Conservation (phyloP, 2,888 invertebrate genomes). For the Pachycephus smyrnensis region DNA sequence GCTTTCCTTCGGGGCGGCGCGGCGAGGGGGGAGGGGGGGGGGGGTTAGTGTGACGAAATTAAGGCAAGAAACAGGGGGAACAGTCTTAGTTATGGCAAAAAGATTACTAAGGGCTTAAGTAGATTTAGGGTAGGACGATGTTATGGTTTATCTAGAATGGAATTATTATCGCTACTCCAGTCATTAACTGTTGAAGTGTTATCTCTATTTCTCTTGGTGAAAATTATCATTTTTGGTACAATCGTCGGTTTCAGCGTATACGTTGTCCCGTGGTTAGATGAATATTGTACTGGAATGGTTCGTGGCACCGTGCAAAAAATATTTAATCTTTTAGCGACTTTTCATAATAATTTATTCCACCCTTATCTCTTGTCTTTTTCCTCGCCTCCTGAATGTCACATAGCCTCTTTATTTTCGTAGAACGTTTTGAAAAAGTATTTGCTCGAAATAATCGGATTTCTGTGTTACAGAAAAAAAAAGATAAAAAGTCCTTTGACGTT, state of each 20-base stretch:
- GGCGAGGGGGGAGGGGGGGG: no score
- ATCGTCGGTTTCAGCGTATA: not conserved
- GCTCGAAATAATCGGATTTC: no score
- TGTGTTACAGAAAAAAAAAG: no score
- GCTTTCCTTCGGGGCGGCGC: not conserved
- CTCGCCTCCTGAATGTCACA: not conserved
- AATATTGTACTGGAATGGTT: not conserved
- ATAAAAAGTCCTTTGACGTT: no score
- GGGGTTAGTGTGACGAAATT: not conserved
- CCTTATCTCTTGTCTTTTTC: not conserved
- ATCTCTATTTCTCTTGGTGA: not conserved
- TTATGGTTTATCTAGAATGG: no score
- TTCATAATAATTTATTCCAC: no score
- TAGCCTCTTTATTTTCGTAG: not conserved
- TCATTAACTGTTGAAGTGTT: not conserved
- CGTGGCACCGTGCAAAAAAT: not conserved
- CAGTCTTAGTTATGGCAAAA: not conserved
- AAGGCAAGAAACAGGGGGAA: not conserved
- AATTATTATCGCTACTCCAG: not conserved
- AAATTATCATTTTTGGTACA: not conserved
- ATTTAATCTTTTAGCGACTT: not conserved
- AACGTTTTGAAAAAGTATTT: not conserved
- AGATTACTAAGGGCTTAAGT: not conserved
- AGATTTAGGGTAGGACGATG: no score
- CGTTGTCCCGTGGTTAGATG: not conserved